Percentiles rank a stretch among this genome's conserved stretches.
phyloP scores from a whole-genome alignment of 2,797 vertebrate species.

The Catamblyrhynchus diadema region DNA sequence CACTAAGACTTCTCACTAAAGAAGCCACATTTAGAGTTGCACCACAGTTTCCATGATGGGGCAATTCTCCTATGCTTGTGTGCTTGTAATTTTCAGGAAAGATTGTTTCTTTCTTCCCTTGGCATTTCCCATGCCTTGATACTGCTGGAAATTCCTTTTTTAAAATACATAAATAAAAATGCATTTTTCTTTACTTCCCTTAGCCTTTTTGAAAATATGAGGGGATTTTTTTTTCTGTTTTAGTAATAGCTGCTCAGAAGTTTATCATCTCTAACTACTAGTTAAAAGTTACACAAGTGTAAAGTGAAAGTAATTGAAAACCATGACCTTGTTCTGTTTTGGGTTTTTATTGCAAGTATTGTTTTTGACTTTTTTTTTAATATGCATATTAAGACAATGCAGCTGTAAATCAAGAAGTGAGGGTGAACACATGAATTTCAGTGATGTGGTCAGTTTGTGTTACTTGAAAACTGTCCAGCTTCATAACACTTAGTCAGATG shows the following conservation, averaged over 20 bases:
- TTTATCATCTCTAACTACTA: neutral
- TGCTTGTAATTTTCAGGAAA: conserved; percentile 20
- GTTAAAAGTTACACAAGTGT: neutral
- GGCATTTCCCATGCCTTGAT: neutral
- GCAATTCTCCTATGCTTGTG: neutral
- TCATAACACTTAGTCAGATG: neutral
- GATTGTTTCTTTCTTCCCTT: neutral
- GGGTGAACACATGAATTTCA: neutral
- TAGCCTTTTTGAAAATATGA: neutral
- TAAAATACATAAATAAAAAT: neutral
- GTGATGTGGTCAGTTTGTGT: neutral
- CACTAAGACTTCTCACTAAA: neutral
- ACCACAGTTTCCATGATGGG: conserved; percentile 31
- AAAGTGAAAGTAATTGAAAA: neutral
- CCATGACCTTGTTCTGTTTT: neutral
- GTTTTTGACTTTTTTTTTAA: neutral
- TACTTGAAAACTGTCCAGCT: neutral
- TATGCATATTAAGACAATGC: neutral
- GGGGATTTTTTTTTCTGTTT: neutral
- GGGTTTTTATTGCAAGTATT: neutral
- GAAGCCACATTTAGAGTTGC: neutral
- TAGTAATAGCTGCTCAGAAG: neutral
- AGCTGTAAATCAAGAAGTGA: neutral
- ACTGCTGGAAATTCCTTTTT: neutral
- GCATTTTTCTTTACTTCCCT: neutral